Percentiles rank a stretch among this genome's conserved stretches.
Conservation (phyloP, 2,113 vertebrate genomes). For the Heterochromis multidens region DNA sequence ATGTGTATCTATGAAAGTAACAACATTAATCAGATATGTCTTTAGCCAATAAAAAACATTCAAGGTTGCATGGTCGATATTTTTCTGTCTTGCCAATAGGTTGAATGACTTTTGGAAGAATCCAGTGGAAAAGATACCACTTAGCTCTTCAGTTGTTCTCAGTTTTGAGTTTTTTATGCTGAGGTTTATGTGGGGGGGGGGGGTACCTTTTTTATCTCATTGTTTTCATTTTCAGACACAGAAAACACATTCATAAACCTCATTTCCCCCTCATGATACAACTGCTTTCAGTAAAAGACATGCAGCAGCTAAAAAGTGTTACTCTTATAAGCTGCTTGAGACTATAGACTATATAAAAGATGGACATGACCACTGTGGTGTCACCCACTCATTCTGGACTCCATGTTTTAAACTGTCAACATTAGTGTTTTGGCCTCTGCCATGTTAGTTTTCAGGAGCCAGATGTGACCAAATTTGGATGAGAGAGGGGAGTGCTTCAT, state of each 20-base stretch:
- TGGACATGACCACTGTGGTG: neutral
- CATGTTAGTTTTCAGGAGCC: neutral
- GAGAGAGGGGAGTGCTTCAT: neutral
- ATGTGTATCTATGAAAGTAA: neutral
- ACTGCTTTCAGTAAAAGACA: neutral
- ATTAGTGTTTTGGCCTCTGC: neutral
- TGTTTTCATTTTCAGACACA: neutral
- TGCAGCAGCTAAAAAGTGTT: neutral
- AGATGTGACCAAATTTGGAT: neutral
- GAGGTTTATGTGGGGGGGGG: no score
- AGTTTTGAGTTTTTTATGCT: neutral
- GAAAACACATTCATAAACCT: neutral
- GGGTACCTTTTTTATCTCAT: neutral
- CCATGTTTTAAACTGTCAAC: neutral
- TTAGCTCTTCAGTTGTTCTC: neutral
- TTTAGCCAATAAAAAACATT: neutral
- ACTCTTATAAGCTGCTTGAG: neutral
- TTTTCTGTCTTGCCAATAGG: neutral
- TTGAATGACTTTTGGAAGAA: neutral
- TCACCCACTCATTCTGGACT: neutral
- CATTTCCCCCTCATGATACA: neutral
- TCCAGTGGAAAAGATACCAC: neutral
- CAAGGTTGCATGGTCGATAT: neutral
- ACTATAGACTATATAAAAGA: neutral
- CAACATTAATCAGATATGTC: neutral